Evolutionary conservation across 2,888 invertebrate species (phyloP), one percentile per base, ranked within the genome.

Genomic region (Andrena chrysosceles): DNA sequence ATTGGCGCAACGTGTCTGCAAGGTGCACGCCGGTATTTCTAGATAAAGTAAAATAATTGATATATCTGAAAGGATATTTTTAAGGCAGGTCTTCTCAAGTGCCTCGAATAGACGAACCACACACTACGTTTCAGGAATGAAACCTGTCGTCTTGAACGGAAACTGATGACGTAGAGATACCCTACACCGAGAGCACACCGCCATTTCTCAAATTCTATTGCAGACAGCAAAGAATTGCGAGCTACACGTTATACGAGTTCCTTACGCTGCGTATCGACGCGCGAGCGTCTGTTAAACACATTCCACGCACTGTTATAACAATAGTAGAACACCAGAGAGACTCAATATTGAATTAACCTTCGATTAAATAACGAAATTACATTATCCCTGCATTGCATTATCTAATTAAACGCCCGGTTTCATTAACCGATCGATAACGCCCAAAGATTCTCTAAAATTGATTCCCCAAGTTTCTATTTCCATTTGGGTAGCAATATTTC

Each of bases 151-250:
- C 23, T 16, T 29, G 56, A n/a, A 23, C 52, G 20, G 63, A 54
- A 80, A 66, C 59, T 16, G 33, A 23, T 54, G 66, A 62, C 80
- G 13, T 33, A 6, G 29, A 20, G 48, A 79, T 49, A 78, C 26
- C 31, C 23, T 26, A 54, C 70, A 16, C 31, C 52, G 4, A 4
- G 49, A 10, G 23, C 48, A n/a, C 26, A 52, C 16, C 10, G 16
- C 52, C 79, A 60, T 80, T 71, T 71, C 80, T 67, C 33, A 66
- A 71, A 67, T 80, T 80, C 66, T 66, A 66, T 33, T 52, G 26
- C 52, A 8, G 66, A 42, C 66, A 54, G 59, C 70, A 33, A 54
- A 33, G 66, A 60, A 68, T 59, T 35, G 29, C 7, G 31, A 6
- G 52, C 42, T 56, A 23, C 42, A 35, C 54, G 42, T 29, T 33